Conservation (phyloP, 2,113 vertebrate genomes). For the Psammodynastes pulverulentus region DNA sequence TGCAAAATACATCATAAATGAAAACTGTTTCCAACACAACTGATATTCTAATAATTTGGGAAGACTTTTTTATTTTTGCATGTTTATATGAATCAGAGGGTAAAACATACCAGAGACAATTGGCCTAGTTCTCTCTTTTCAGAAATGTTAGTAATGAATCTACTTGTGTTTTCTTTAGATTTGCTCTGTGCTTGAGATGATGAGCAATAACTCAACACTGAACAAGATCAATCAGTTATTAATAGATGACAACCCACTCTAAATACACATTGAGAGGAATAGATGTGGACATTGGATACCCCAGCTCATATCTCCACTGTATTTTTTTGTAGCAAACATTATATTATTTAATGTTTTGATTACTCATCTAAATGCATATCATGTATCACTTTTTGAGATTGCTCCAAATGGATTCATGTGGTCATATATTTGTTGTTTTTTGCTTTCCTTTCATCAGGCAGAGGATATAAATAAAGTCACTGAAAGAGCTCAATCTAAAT, state of each 20-base stretch:
- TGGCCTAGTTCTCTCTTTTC: background rate
- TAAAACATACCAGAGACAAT: background rate
- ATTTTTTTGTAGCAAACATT: background rate
- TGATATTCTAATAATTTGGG: background rate
- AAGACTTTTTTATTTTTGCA: background rate
- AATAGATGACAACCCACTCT: background rate
- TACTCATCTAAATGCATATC: background rate
- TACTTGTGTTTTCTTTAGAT: background rate
- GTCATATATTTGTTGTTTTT: background rate
- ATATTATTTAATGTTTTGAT: background rate
- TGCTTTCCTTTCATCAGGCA: background rate
- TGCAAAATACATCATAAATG: background rate
- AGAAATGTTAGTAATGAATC: background rate
- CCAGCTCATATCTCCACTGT: background rate
- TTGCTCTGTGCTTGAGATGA: background rate
- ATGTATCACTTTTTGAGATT: background rate
- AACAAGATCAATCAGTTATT: background rate
- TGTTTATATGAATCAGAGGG: background rate
- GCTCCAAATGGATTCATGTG: background rate
- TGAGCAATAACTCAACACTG: background rate
- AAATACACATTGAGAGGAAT: background rate
- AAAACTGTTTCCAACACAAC: background rate
- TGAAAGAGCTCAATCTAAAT: background rate
- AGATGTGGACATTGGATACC: background rate
- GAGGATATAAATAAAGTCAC: background rate